Percentiles rank a stretch among this genome's conserved stretches.
Evolutionary conservation across 2,113 vertebrate genomes (phyloP).

Genomic region (Colistium nudipinnis): DNA sequence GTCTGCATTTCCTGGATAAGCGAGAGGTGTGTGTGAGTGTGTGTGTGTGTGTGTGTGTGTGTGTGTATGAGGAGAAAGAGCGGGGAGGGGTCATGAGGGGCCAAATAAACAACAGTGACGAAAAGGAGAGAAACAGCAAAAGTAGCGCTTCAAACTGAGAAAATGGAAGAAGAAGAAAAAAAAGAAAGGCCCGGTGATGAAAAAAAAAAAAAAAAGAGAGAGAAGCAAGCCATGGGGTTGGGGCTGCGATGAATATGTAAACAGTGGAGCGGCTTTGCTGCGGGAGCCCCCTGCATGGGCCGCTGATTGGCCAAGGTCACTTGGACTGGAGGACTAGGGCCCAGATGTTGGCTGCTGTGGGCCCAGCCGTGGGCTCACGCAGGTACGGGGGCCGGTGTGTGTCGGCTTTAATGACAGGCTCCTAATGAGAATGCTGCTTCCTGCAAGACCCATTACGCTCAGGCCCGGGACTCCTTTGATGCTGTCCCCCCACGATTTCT

Average conservation of each 20-base stretch:
- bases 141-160: slow-evolving; percentile 59
- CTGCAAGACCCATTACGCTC: slow-evolving; percentile 94
- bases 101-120: slow-evolving; percentile 72
- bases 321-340: slow-evolving; percentile 80
- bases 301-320: slow-evolving; percentile 93
- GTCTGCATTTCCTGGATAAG: slow-evolving; percentile 86
- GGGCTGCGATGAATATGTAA: slow-evolving; percentile 87
- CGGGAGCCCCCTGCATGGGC: slow-evolving; percentile 82
- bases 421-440: slow-evolving; percentile 92
- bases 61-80: slow-evolving; percentile 32
- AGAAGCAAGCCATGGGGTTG: slow-evolving; percentile 61
- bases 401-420: slow-evolving; percentile 91
- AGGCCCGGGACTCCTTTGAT: slow-evolving; percentile 96
- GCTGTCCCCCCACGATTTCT: slow-evolving; percentile 87
- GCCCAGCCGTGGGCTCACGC: slow-evolving; percentile 79
- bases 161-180: slow-evolving; percentile 52
- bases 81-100: slow-evolving; percentile 54
- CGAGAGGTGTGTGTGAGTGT: slow-evolving; percentile 24
- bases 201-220: slow-evolving; percentile 55
- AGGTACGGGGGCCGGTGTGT: slow-evolving; percentile 88
- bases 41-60: slow-evolving; percentile 9
- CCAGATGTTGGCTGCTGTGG: slow-evolving; percentile 79
- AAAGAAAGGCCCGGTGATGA: slow-evolving; percentile 67
- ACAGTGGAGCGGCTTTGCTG: slow-evolving; percentile 82
- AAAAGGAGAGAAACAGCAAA: slow-evolving; percentile 79